Evolutionary conservation across 2,888 invertebrate genomes (phyloP).

Genomic region (Campoletis raptor): DNA sequence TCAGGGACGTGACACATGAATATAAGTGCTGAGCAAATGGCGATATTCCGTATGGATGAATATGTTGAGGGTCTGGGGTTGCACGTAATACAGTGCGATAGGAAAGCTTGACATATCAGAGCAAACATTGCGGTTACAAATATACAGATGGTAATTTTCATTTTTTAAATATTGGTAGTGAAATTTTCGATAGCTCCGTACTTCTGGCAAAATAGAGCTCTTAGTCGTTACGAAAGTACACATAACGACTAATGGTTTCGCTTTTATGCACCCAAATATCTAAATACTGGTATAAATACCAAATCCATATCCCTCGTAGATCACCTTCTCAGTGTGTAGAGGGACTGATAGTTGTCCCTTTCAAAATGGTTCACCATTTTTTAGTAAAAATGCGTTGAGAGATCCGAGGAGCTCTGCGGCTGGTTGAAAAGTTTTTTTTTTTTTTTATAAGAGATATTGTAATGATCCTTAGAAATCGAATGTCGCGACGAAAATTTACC

Average conservation of each 20-base stretch:
- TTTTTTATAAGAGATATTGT: too few relatives aligned
- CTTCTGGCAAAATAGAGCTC: background rate
- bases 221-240: background rate
- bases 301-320: background rate
- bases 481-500: too few relatives aligned
- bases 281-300: background rate
- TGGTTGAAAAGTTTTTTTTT: too few relatives aligned
- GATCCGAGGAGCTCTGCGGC: too few relatives aligned
- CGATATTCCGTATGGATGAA: constrained; percentile 43
- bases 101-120: constrained; percentile 28
- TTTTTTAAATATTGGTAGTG: background rate
- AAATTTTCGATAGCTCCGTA: background rate
- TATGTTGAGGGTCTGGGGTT: constrained; percentile 17
- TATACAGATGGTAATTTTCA: background rate
- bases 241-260: background rate
- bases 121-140: constrained; percentile 30
- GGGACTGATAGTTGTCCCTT: too few relatives aligned
- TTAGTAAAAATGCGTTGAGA: too few relatives aligned
- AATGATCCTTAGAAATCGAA: too few relatives aligned
- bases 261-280: background rate
- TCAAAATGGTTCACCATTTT: too few relatives aligned
- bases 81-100: constrained; percentile 11
- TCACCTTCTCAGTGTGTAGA: too few relatives aligned
- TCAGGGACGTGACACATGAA: constrained; percentile 57
- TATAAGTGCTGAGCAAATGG: constrained; percentile 55